Percentiles rank a stretch among this genome's conserved stretches.
Evolutionary conservation across 2,113 vertebrate genomes (phyloP).

Genomic region (Lonchura striata): DNA sequence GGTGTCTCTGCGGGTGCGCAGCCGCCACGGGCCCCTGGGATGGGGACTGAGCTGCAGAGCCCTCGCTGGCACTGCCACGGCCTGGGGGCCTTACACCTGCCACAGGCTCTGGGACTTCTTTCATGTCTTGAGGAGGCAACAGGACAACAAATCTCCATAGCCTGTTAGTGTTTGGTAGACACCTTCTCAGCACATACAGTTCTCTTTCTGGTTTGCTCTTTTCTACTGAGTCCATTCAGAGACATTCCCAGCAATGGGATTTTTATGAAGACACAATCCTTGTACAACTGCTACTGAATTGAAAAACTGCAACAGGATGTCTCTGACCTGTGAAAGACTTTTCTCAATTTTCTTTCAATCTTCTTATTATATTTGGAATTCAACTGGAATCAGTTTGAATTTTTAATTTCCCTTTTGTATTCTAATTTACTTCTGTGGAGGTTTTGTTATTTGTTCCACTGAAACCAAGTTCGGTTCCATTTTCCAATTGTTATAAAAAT

Average conservation of each 20-base stretch:
- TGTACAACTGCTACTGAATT: neutral
- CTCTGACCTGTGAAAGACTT: neutral
- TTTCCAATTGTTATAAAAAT: neutral
- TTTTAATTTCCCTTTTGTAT: neutral
- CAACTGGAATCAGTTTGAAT: neutral
- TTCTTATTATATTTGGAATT: neutral
- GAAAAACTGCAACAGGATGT: neutral
- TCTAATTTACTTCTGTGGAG: neutral
- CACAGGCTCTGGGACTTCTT: neutral
- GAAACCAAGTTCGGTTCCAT: neutral
- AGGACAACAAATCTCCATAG: neutral
- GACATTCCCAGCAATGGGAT: neutral
- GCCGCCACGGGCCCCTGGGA: fast-evolving
- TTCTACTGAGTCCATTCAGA: neutral
- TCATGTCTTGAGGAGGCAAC: neutral
- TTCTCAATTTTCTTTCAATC: neutral
- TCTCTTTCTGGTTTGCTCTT: neutral
- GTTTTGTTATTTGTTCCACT: neutral
- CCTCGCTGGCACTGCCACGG: fast-evolving
- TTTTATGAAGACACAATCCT: neutral
- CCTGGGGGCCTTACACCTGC: neutral
- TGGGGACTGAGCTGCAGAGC: neutral
- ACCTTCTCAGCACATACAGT: fast-evolving
- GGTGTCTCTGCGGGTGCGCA: fast-evolving
- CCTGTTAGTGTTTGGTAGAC: neutral